Conservation (phyloP, 2,113 vertebrate species). For the Actenoides lindsayi region DNA sequence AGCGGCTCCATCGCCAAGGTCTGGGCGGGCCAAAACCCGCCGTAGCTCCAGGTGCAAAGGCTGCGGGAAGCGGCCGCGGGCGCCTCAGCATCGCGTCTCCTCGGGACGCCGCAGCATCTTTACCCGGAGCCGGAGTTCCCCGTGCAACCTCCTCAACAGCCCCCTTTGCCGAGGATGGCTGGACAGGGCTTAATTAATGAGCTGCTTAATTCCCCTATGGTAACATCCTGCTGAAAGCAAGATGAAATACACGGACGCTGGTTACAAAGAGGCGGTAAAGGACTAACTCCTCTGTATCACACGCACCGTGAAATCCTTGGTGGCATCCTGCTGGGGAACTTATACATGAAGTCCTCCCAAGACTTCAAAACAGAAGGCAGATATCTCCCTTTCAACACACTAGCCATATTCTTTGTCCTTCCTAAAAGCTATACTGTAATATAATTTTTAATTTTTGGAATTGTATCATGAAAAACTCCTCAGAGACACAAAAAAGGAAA, state of each 20-base stretch:
- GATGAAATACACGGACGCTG: background rate
- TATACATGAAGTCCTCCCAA: background rate
- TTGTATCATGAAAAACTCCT: background rate
- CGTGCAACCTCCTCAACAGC: background rate
- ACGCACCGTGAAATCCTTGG: background rate
- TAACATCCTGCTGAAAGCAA: background rate
- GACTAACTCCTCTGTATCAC: background rate
- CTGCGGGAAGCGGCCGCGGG: background rate
- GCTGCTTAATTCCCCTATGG: background rate
- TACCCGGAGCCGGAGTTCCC: background rate
- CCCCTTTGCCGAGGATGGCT: background rate
- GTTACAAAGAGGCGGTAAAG: background rate
- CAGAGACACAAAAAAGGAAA: background rate
- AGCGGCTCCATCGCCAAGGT: background rate
- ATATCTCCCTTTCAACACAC: background rate
- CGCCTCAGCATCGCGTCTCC: accelerated
- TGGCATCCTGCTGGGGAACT: background rate
- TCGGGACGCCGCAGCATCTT: background rate
- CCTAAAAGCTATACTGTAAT: background rate
- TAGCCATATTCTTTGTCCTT: background rate
- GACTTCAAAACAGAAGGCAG: background rate
- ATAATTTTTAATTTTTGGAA: background rate
- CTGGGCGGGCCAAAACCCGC: background rate
- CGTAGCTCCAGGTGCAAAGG: background rate
- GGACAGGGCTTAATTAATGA: background rate